These are phyloP conservation scores for Halcyon badia DNA, from an alignment of 2,797 vertebrate genomes.

Conservation along the genomic window DNA sequence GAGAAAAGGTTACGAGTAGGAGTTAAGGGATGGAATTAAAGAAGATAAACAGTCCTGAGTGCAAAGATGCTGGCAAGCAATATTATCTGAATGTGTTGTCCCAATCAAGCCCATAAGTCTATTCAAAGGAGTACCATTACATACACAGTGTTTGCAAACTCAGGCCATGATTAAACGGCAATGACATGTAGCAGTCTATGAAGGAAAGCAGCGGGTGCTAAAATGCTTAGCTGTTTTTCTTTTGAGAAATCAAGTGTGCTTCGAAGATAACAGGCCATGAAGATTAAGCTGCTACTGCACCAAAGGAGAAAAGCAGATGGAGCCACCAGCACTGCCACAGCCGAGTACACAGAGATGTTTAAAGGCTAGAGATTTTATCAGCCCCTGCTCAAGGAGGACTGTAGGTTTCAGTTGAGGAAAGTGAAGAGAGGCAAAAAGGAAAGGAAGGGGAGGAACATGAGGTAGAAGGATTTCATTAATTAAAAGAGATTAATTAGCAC, in stretches of 20 bases:
- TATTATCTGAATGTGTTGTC: background rate
- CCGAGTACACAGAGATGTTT: background rate
- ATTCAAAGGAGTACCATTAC: background rate
- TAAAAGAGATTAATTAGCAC: constrained; percentile 69
- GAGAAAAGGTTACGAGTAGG: background rate
- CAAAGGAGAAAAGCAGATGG: constrained; percentile 62
- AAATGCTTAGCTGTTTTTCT: constrained; percentile 63
- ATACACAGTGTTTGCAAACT: background rate
- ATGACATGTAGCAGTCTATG: constrained; percentile 34
- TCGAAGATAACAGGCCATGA: constrained; percentile 65
- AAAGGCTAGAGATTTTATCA: constrained; percentile 58
- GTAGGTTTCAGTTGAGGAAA: constrained; percentile 22
- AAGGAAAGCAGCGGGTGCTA: constrained; percentile 50
- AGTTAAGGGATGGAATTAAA: background rate
- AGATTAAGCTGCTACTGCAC: constrained; percentile 36
- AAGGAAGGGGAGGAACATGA: constrained; percentile 39
- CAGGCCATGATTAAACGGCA: constrained; percentile 25
- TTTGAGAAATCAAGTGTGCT: constrained; percentile 63
- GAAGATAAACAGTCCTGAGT: background rate
- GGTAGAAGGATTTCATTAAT: constrained; percentile 65
- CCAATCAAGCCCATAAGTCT: background rate
- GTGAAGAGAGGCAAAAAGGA: constrained; percentile 34
- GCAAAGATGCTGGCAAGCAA: background rate
- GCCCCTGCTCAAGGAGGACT: constrained; percentile 19
- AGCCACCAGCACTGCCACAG: constrained; percentile 44